Evolutionary conservation across 2,113 vertebrate species (phyloP), one percentile per base, ranked within the genome.

Genomic region (Myocastor coypus): DNA sequence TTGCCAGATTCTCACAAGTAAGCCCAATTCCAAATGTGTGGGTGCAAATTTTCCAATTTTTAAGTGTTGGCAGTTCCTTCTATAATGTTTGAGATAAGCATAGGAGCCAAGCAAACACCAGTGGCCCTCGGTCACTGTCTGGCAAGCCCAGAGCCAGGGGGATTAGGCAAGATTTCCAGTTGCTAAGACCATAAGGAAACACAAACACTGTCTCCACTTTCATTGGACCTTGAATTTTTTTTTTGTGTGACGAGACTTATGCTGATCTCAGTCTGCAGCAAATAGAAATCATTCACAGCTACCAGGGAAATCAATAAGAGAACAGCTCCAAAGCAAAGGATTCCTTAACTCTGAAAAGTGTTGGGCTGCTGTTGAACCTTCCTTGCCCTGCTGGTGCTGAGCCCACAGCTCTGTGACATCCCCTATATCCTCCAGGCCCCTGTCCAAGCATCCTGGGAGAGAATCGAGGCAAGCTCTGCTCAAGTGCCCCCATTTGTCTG

Each of bases 51-150:
- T 64, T 14, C 64, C 20, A 37, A 16, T 26, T 80, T 92, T 89
- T 42, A 78, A 88, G 73, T 5, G 20, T 34, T 34, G 86, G 46
- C 55, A 37, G 50, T n/a, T 16, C 42, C 61, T 57, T 71, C 75
- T 37, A 26, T 30, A 59, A 52, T 40, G 32, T 28, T 80, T 42
- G 34, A 16, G 7, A 11, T 40, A n/a, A n/a, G 1, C 5, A 7
- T 2, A 20, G 1, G 24, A 46, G 42, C 8, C 46, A 57, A 19
- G 7, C 6, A 52, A 57, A 52, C 3, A 14, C 5, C 2, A 12
- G 32, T 0, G 26, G 57, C 71, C 40, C 71, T 12, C 0, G 28
- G 83, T 17, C 32, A 34, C 37, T 22, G 3, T 40, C 0, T 0
- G 28, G 92, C 28, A 6, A n/a, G 20, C 34, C n/a, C 50, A 16